Evolutionary conservation across 2,797 vertebrate genomes (phyloP), one percentile per base, ranked within the genome.

Genomic region (Syndactyla subalaris): DNA sequence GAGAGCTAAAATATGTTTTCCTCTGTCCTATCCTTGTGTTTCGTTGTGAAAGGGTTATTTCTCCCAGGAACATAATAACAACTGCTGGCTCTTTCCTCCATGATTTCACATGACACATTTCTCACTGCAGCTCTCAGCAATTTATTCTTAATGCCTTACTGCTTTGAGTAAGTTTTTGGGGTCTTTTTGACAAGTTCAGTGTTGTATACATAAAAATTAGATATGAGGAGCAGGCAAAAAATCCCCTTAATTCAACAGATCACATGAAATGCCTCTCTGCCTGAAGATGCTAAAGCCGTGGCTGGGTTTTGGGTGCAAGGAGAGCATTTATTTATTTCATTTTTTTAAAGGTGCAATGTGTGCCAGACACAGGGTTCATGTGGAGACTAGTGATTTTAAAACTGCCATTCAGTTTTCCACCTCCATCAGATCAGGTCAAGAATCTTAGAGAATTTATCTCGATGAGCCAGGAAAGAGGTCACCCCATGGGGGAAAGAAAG

Each of bases 401-500:
- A 85, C 29, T 29, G 67, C 36, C 1, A 3, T 59, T 67, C 49
- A 30, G 48, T 54, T 72, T 66, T 85, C 78, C 12, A 82, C 22
- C 43, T 93, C 83, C 62, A 83, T 57, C 61, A 65, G 71, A 87
- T 63, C 70, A 91, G 90, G 73, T 92, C 72, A 95, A 61, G 75
- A 91, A 91, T 95, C 68, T 41, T 57, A 59, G 17, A 90, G 87
- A 95, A 93, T 88, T 91, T 80, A 94, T 84, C 93, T 90, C 67
- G 51, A 32, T 32, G 62, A 93, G 76, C 41, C 49, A 92, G 52
- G 45, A 94, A 89, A 93, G 73, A 89, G 66, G 79, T 82, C 58
- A 86, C 48, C 34, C 38, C 49, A 63, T 6, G 39, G 71, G 49
- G 62, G 26, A 84, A 80, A 93, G 66, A 67, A 89, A 92, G 57